Percentiles rank a stretch among this genome's conserved stretches.
phyloP scores from a whole-genome alignment of 2,113 vertebrate species.

The zebrafish (Danio rerio) region DNA sequence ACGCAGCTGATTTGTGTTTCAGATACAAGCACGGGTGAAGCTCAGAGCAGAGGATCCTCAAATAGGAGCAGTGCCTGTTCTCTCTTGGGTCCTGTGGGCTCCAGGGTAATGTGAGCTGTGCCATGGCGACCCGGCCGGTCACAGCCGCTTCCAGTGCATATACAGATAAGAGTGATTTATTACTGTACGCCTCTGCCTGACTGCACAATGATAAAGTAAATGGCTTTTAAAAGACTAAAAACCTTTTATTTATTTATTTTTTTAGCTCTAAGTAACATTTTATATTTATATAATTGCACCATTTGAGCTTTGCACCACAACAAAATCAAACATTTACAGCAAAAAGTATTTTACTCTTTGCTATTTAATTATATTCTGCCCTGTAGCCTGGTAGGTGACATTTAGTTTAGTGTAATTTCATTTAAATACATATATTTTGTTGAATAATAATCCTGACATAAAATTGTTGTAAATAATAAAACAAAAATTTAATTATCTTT shows the following conservation, averaged over 20 bases:
- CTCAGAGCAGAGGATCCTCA: neutral
- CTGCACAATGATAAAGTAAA: neutral
- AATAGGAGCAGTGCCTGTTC: constrained; percentile 12
- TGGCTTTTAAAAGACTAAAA: neutral
- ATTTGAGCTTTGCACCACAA: too few species aligned
- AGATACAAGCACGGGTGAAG: neutral
- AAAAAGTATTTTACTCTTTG: too few species aligned
- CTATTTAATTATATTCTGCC: too few species aligned
- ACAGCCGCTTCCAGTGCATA: constrained; percentile 24
- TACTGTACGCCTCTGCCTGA: neutral
- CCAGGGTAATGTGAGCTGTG: neutral
- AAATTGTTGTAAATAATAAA: too few species aligned
- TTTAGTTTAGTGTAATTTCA: too few species aligned
- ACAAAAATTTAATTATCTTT: too few species aligned
- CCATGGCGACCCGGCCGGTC: constrained; percentile 46
- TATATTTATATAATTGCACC: neutral
- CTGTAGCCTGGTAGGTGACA: too few species aligned
- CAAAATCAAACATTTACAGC: too few species aligned
- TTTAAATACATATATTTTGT: too few species aligned
- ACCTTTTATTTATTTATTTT: too few species aligned
- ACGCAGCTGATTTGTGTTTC: neutral
- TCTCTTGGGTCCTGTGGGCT: neutral
- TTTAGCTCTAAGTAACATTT: neutral
- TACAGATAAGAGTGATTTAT: constrained; percentile 50
- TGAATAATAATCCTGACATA: too few species aligned